These are phyloP conservation scores for Hydriomena furcata DNA, from an alignment of 2,888 invertebrate genomes.

Conservation along the genomic window DNA sequence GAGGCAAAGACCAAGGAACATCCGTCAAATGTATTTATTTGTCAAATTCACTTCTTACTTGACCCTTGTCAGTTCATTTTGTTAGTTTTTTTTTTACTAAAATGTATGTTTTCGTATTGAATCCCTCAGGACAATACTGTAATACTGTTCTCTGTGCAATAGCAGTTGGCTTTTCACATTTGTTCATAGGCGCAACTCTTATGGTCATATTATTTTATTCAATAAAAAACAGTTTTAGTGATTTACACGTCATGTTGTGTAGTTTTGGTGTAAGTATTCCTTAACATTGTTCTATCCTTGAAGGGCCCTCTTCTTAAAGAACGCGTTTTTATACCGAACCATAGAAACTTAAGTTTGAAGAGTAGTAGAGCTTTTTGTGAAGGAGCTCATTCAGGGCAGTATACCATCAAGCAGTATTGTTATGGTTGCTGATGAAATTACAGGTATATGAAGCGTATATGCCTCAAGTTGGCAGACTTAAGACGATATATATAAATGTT, in stretches of 20 bases:
- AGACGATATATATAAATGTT: too few species aligned
- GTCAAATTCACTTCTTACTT: neutral
- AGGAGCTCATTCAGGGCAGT: too few species aligned
- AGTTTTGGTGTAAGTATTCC: constrained; percentile 29
- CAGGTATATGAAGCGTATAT: too few species aligned
- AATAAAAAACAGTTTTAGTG: neutral
- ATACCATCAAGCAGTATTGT: too few species aligned
- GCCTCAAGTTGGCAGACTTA: too few species aligned
- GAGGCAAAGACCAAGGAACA: neutral
- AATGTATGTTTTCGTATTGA: constrained; percentile 16
- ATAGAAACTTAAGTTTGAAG: too few species aligned
- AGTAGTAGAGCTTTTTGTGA: too few species aligned
- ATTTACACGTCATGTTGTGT: constrained; percentile 15
- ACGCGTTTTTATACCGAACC: too few species aligned
- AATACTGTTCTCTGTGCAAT: constrained; percentile 6
- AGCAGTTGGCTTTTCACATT: constrained; percentile 5
- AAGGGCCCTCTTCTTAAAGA: too few species aligned
- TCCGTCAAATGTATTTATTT: neutral
- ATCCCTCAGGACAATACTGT: constrained; percentile 12
- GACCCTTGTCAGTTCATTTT: neutral
- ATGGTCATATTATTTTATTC: constrained; percentile 14
- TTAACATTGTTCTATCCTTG: too few species aligned
- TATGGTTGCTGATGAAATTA: too few species aligned
- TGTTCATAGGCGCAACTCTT: constrained; percentile 17
- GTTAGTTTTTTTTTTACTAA: neutral